phyloP scores from a whole-genome alignment of 2,113 vertebrate species.

The Oncorhynchus masou region DNA sequence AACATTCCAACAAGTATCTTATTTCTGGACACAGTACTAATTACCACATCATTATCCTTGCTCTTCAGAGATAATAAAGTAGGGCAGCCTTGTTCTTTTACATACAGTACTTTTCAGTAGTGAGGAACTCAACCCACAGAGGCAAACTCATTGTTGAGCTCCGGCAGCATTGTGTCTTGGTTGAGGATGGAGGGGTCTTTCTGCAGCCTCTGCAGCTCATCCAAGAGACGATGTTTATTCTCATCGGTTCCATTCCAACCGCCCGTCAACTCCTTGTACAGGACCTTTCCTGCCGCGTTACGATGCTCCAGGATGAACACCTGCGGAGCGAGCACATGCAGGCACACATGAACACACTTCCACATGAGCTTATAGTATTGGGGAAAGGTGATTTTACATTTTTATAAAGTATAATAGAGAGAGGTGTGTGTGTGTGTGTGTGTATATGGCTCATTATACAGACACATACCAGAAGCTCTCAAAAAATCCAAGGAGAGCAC shows the following conservation, averaged over 20 bases:
- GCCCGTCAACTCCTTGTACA: constrained; percentile 77
- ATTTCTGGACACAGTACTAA: neutral
- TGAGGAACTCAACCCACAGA: constrained; percentile 71
- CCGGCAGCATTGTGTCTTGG: constrained; percentile 79
- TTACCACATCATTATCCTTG: neutral
- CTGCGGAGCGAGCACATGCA: constrained; percentile 60
- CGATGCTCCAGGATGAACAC: constrained; percentile 90
- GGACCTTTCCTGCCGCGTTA: constrained; percentile 79
- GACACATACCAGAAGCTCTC: too few species aligned
- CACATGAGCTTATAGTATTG: too few species aligned
- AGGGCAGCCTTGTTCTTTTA: neutral
- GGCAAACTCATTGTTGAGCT: constrained; percentile 90
- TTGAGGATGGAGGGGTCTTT: constrained; percentile 85
- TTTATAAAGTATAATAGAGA: too few species aligned
- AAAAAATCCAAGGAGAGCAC: neutral
- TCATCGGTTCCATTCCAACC: constrained; percentile 87
- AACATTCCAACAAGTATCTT: neutral
- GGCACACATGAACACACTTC: neutral
- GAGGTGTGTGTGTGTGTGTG: too few species aligned
- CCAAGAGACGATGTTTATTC: constrained; percentile 82
- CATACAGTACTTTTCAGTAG: too few species aligned
- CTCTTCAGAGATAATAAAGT: neutral
- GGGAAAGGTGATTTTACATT: neutral
- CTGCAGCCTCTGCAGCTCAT: constrained; percentile 83
- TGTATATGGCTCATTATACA: too few species aligned